These are phyloP conservation scores for Dilophus febrilis DNA, from an alignment of 2,888 invertebrate genomes.

Conservation along the genomic window DNA sequence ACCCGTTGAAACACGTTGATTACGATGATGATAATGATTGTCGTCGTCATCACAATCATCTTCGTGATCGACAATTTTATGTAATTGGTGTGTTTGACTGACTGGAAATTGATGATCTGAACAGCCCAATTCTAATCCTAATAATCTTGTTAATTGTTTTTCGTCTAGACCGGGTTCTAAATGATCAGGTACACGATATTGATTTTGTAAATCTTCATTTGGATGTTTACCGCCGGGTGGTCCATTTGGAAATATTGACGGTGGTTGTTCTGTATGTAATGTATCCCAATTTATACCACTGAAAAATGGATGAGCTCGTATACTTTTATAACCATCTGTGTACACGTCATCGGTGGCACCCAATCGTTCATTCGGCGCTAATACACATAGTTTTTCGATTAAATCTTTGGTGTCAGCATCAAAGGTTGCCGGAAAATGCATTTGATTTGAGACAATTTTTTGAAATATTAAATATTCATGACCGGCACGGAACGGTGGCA, in stretches of 20 bases:
- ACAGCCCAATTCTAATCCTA: constrained; percentile 47
- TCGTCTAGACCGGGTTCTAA: constrained; percentile 79
- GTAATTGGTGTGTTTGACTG: too few relatives aligned
- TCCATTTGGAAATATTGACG: constrained; percentile 63
- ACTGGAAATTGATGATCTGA: too few relatives aligned
- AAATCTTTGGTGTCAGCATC: constrained; percentile 71
- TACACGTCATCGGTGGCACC: constrained; percentile 54
- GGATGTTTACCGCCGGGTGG: constrained; percentile 48
- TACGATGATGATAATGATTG: too few relatives aligned
- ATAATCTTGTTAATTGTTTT: constrained; percentile 57
- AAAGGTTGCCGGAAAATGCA: constrained; percentile 86
- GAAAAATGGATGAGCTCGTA: constrained; percentile 80
- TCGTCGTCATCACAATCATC: too few relatives aligned
- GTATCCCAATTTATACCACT: constrained; percentile 65
- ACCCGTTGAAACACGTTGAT: background rate
- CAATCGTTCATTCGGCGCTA: constrained; percentile 63
- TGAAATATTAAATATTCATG: constrained; percentile 94
- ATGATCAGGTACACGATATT: constrained; percentile 55
- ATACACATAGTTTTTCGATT: constrained; percentile 66
- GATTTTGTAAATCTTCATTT: constrained; percentile 45
- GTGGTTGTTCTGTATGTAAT: constrained; percentile 60
- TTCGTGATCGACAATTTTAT: too few relatives aligned
- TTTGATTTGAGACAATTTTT: constrained; percentile 80
- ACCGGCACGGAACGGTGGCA: constrained; percentile 79
- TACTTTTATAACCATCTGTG: constrained; percentile 51